Conservation (phyloP, 2,888 invertebrate species). For the Uloborus plumipes region DNA sequence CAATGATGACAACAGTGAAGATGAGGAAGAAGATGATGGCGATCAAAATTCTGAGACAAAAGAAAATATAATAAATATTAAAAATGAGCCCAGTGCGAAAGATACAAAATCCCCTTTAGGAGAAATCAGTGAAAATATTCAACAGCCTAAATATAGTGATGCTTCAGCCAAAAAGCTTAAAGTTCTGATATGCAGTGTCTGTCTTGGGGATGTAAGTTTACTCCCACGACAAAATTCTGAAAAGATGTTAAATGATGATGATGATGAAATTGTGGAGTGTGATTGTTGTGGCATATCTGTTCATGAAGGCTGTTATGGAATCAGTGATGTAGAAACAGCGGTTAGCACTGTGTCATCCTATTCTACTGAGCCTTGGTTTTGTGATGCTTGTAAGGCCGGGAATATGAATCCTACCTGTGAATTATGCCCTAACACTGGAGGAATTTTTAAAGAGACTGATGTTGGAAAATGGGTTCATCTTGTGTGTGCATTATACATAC, state of each 20-base stretch:
- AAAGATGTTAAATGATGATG: conserved; percentile 81
- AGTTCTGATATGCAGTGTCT: conserved; percentile 90
- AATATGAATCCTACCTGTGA: conserved; percentile 91
- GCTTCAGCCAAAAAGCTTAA: conserved; percentile 67
- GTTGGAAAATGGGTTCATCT: conserved; percentile 98
- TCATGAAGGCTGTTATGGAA: conserved; percentile 97
- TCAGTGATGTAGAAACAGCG: conserved; percentile 90
- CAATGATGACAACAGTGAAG: conserved; percentile 82
- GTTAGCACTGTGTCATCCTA: conserved; percentile 94
- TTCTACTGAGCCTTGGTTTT: conserved; percentile 99
- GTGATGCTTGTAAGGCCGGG: conserved; percentile 96
- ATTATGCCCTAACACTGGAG: conserved; percentile 88
- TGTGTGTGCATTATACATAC: conserved; percentile 96
- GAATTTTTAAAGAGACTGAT: conserved; percentile 95
- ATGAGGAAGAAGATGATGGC: conserved; percentile 76
- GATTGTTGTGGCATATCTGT: conserved; percentile 96
- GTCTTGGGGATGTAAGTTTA: conserved; percentile 80
- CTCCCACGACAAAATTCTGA: conserved; percentile 55
- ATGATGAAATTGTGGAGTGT: conserved; percentile 97
- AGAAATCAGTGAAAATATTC: conserved; percentile 21
- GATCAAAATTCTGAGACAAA: conserved; percentile 66
- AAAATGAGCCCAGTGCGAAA: conserved; percentile 21
- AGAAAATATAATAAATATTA: conserved; percentile 14
- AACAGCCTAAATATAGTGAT: conserved; percentile 44
- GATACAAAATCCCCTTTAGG: conserved; percentile 18